Conservation (phyloP, 2,113 vertebrate genomes). For the Thalassarche chlororhynchos region DNA sequence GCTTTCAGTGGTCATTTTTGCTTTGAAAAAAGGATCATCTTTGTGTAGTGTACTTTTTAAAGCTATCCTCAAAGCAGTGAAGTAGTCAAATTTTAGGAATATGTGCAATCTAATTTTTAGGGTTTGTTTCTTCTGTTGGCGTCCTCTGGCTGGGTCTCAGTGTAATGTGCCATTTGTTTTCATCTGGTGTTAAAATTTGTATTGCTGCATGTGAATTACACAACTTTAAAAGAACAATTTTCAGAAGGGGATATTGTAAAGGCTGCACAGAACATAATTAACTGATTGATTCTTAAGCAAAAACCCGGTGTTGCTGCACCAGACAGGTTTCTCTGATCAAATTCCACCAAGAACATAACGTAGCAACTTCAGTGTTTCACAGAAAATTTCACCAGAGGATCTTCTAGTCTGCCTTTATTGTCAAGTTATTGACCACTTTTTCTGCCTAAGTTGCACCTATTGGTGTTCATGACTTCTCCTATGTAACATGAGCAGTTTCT, state of each 20-base stretch:
- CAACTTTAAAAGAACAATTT: neutral
- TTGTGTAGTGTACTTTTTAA: neutral
- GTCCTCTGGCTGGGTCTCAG: neutral
- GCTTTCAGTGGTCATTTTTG: neutral
- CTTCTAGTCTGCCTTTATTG: neutral
- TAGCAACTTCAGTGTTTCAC: neutral
- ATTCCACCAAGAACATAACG: neutral
- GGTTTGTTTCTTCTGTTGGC: neutral
- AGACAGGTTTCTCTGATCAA: neutral
- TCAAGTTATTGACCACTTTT: neutral
- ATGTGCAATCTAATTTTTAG: neutral
- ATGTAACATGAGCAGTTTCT: fast-evolving
- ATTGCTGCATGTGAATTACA: neutral
- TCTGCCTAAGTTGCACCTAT: neutral
- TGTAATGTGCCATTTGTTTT: neutral
- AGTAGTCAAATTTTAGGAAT: neutral
- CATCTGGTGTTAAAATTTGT: neutral
- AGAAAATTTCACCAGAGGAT: neutral
- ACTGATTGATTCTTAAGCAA: neutral
- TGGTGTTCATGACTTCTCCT: neutral
- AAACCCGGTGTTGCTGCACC: neutral
- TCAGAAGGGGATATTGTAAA: neutral
- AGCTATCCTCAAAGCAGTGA: neutral
- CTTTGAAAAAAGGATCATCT: neutral
- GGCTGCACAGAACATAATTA: neutral